Conservation (phyloP, 2,888 invertebrate species). For the Leptinotarsa tumamoca region DNA sequence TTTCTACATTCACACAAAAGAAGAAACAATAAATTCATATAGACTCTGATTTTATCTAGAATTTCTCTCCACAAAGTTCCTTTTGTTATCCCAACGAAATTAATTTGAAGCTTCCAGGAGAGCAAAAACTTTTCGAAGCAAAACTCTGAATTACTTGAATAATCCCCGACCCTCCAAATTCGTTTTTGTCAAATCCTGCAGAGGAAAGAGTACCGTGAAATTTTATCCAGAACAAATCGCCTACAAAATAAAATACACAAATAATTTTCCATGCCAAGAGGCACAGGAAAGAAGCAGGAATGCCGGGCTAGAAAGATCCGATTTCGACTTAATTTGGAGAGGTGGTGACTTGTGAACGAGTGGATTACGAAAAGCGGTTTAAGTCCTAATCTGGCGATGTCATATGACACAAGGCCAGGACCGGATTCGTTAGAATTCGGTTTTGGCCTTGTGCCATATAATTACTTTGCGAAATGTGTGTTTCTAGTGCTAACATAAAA, state of each 20-base stretch:
- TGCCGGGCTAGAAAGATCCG: conserved; percentile 51
- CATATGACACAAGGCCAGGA: not conserved
- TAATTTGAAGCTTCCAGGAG: not conserved
- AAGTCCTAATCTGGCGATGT: conserved; percentile 31
- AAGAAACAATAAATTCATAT: too few relatives aligned
- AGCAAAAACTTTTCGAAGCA: not conserved
- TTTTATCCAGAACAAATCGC: conserved; percentile 49
- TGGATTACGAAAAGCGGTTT: conserved; percentile 57
- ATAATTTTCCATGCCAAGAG: conserved; percentile 49
- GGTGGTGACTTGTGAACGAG: conserved; percentile 58
- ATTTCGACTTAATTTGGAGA: conserved; percentile 56
- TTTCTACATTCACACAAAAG: too few relatives aligned
- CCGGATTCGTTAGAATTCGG: not conserved
- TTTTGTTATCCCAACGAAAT: not conserved
- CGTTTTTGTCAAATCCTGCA: conserved; percentile 38
- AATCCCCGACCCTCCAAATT: conserved; percentile 36
- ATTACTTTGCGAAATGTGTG: too few relatives aligned
- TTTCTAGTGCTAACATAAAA: too few relatives aligned
- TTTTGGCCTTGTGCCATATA: too few relatives aligned
- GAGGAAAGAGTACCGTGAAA: conserved; percentile 49
- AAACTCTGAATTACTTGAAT: conserved; percentile 27
- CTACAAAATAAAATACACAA: conserved; percentile 53
- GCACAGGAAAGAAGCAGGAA: conserved; percentile 48
- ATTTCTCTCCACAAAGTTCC: not conserved
- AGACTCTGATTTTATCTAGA: too few relatives aligned